Base-by-base conservation (phyloP, 2,113 vertebrate genomes). In the Calidris pugnax region DNA sequence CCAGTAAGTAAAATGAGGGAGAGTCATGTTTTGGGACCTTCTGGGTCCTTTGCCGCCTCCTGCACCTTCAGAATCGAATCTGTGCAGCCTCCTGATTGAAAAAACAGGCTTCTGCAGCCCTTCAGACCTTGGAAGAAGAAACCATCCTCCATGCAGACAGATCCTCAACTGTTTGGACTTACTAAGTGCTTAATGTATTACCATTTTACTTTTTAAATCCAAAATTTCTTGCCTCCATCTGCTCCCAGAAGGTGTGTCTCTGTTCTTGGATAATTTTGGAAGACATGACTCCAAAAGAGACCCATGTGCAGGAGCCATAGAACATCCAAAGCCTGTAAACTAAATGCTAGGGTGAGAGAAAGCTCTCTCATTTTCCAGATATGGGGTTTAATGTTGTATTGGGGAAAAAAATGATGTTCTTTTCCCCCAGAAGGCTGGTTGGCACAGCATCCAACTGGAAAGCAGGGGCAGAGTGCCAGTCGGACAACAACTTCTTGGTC, bases 61-160 rank as follows among this genome's bases (percentile, higher is more conserved):
- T 79, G 43, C 27, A 7, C 41, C 26, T 87, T 89, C 62, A 87
- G 83, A 89, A 86, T 62, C 35, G 37, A 80, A 92, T 37, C 51
- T 22, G 8, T 67, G 53, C 48, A 23, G 17, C 10, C 51, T 87
- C 17, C 51, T 62, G 56, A 39, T 75, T 73, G 12, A 22, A n/a
- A 48, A 74, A 7, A 1, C 69, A 82, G 39, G 69, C 45, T 75
- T 84, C 56, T 68, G n/a, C 72, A 91, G 15, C 30, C 30, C 18
- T 51, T 85, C 51, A 93, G 78, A 51, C 37, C 24, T 18, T 71
- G 63, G 59, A 92, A 86, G 79, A 80, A 66, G 77, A 76, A 90
- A 32, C 8, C 17, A 45, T 35, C 39, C 90, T 73, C 71, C 16
- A 5, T 7, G 11, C 14, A 90, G 53, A 19, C 74, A 90, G 35